A percentile compares a stretch with the other conserved stretches of the same genome.
These are phyloP conservation scores for Bradynema listronoti DNA, from an alignment of 1,140 invertebrate species.

Conservation along the genomic window DNA sequence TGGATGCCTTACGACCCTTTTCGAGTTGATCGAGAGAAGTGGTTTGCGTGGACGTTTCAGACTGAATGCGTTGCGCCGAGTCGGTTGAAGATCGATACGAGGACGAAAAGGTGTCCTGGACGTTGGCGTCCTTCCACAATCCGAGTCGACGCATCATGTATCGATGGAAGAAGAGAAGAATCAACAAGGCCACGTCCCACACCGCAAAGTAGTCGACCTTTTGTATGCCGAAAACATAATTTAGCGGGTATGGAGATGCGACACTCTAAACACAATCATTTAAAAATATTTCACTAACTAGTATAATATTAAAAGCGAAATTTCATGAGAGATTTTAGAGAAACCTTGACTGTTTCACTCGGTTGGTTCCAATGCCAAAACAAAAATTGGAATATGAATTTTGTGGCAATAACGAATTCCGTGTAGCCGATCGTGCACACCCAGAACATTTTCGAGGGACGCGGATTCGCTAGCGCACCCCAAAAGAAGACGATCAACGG, in stretches of 20 bases:
- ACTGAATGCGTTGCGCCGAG: too few relatives aligned
- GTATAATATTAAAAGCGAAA: not conserved
- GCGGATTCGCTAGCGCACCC: slow-evolving; percentile 90
- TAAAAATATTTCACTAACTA: slow-evolving; percentile 6
- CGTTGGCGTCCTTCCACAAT: slow-evolving; percentile 56
- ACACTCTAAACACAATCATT: slow-evolving; percentile 58
- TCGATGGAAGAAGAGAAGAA: slow-evolving; percentile 92
- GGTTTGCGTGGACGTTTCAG: too few relatives aligned
- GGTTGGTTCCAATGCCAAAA: slow-evolving; percentile 75
- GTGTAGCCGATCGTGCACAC: slow-evolving; percentile 93
- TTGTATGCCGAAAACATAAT: slow-evolving; percentile 83
- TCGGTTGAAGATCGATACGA: too few relatives aligned
- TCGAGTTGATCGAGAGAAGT: too few relatives aligned
- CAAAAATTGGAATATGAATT: slow-evolving; percentile 93
- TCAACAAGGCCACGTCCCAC: slow-evolving; percentile 80
- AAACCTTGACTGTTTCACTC: slow-evolving; percentile 47
- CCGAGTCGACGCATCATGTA: slow-evolving; percentile 64
- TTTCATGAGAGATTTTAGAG: not conserved
- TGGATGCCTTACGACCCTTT: too few relatives aligned
- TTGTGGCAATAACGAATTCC: slow-evolving; percentile 88
- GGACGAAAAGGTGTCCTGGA: slow-evolving; percentile 30
- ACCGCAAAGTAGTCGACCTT: slow-evolving; percentile 73
- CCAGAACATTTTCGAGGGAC: slow-evolving; percentile 72
- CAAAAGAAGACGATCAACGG: slow-evolving; percentile 94
- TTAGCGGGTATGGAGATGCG: slow-evolving; percentile 66